Evolutionary conservation across 2,888 invertebrate genomes (phyloP).

Genomic region (Drosophila peninsularis): DNA sequence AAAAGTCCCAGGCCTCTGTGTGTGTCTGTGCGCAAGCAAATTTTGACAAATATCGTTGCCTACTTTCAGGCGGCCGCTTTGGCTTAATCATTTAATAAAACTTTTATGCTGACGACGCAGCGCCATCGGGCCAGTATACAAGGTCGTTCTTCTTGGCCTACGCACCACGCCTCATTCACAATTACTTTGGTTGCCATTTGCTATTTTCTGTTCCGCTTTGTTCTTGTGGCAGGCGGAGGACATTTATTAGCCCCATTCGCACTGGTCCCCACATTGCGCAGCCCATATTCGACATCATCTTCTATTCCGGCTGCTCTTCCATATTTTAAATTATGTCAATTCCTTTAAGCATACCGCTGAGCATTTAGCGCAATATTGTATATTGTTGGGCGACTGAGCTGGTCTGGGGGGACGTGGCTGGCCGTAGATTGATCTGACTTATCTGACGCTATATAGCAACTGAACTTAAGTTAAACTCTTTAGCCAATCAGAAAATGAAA

Average conservation of each 20-base stretch:
- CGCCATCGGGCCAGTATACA: slow-evolving; percentile 14
- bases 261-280: slow-evolving; percentile 20
- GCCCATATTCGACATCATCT: slow-evolving; percentile 34
- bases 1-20: slow-evolving; percentile 53
- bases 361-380: slow-evolving; percentile 36
- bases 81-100: slow-evolving; percentile 78
- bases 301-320: slow-evolving; percentile 24
- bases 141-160: slow-evolving; percentile 24
- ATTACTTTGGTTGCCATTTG: slow-evolving; percentile 59
- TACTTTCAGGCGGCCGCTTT: slow-evolving; percentile 53
- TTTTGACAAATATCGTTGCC: slow-evolving; percentile 68
- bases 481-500: too few species aligned
- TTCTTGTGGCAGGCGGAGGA: slow-evolving; percentile 38
- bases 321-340: slow-evolving; percentile 63
- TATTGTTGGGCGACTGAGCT: slow-evolving; percentile 10
- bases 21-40: slow-evolving; percentile 22
- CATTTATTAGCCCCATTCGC: slow-evolving; percentile 57
- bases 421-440: too few species aligned
- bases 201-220: slow-evolving; percentile 18
- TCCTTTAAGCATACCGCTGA: slow-evolving; percentile 42
- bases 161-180: slow-evolving; percentile 32
- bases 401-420: slow-evolving; percentile 1
- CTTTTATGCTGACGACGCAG: slow-evolving; percentile 70
- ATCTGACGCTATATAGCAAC: background rate
- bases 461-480: background rate